These are phyloP conservation scores for Drosophila mimetica DNA, from an alignment of 2,888 invertebrate genomes.

Conservation along the genomic window DNA sequence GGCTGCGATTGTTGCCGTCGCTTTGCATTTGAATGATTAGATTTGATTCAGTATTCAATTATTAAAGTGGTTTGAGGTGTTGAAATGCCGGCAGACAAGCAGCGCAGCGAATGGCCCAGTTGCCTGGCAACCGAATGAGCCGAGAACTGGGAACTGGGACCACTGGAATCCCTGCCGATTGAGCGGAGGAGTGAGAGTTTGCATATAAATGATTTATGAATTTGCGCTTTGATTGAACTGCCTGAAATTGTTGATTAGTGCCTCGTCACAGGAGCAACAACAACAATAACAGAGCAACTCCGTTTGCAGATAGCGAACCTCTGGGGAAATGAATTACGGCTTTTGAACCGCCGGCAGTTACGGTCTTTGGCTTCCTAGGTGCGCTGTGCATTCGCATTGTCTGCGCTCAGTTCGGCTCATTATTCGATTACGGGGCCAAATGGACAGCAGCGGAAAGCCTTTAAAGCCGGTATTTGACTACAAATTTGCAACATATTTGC, in stretches of 20 bases:
- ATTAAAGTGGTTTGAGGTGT: conserved; percentile 77
- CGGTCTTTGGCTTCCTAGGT: conserved; percentile 20
- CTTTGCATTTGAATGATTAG: conserved; percentile 77
- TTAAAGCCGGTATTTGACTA: conserved; percentile 2
- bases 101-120: conserved; percentile 17
- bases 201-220: conserved; percentile 78
- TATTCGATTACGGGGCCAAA: conserved; percentile 58
- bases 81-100: conserved; percentile 65
- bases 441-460: conserved; percentile 1
- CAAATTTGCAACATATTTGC: not conserved
- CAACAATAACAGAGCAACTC: conserved; percentile 40
- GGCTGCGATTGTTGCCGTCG: conserved; percentile 39
- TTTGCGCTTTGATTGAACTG: conserved; percentile 72
- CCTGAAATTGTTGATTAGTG: conserved; percentile 75
- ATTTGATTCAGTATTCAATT: conserved; percentile 81
- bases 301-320: conserved; percentile 26
- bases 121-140: conserved; percentile 24
- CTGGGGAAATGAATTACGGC: conserved; percentile 69
- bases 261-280: conserved; percentile 61
- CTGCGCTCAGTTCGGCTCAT: conserved; percentile 19
- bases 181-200: conserved; percentile 35
- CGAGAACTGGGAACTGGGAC: conserved; percentile 18
- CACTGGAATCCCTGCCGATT: conserved; percentile 19
- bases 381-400: conserved; percentile 22
- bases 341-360: conserved; percentile 46